A percentile compares a stretch with the other conserved stretches of the same genome.
phyloP scores from a whole-genome alignment of 2,113 vertebrate species.

The Bothrops jararaca region DNA sequence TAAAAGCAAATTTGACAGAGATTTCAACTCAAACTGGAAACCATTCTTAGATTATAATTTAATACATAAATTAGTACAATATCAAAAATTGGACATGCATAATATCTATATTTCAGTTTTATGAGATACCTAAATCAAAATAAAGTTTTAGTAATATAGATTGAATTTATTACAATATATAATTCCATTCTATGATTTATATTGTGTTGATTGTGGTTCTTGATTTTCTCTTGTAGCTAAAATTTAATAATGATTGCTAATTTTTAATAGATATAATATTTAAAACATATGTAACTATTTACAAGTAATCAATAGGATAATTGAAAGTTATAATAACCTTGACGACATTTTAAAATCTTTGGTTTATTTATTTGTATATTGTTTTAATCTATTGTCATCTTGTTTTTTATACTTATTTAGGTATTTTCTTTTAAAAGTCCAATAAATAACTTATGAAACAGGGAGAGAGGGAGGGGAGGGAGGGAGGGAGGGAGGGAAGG shows the following conservation, averaged over 20 bases:
- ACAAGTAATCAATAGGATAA: background rate
- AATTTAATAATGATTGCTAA: too few species aligned
- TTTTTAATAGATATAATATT: too few species aligned
- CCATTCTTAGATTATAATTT: background rate
- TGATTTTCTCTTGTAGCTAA: background rate
- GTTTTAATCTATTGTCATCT: background rate
- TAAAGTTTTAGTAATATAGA: background rate
- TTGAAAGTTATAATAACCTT: background rate
- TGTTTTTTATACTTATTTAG: background rate
- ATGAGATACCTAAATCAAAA: background rate
- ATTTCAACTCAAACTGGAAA: background rate
- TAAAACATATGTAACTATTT: background rate
- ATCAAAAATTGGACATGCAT: background rate
- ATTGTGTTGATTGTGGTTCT: background rate
- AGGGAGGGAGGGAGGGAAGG: background rate
- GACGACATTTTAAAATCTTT: background rate
- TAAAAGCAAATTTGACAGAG: background rate
- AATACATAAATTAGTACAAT: background rate
- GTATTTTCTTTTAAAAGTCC: background rate
- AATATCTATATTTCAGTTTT: background rate
- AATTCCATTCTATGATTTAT: background rate
- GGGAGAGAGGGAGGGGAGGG: background rate
- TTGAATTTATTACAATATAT: background rate
- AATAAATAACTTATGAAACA: background rate
- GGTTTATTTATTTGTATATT: background rate